Conservation (phyloP, 2,888 invertebrate genomes). For the Antheraea assamensis region DNA sequence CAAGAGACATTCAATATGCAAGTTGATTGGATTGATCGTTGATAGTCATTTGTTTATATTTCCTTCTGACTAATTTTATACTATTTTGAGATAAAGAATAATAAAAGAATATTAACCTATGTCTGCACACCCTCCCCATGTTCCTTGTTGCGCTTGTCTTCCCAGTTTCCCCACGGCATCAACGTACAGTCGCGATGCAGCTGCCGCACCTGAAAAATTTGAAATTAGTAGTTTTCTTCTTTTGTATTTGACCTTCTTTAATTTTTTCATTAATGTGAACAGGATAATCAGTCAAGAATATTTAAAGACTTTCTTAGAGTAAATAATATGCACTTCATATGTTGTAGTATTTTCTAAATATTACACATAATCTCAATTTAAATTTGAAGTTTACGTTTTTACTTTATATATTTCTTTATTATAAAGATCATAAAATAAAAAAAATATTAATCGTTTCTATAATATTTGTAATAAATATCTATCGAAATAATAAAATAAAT, state of each 20-base stretch:
- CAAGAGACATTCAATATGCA: neutral
- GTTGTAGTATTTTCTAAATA: neutral
- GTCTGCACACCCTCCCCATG: slow-evolving; percentile 94
- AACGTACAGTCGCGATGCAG: slow-evolving; percentile 93
- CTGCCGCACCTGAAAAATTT: slow-evolving; percentile 88
- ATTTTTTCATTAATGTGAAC: neutral
- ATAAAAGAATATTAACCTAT: slow-evolving; percentile 85
- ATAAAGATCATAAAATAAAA: neutral
- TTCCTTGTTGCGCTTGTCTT: slow-evolving; percentile 94
- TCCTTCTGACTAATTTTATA: neutral
- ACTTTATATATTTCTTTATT: neutral
- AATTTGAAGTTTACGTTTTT: neutral
- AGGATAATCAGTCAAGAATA: neutral
- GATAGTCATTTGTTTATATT: neutral
- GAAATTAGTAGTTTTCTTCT: neutral
- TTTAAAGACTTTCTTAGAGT: neutral
- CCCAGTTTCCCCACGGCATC: slow-evolving; percentile 94
- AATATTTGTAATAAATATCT: neutral
- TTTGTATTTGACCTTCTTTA: neutral
- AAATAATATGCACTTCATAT: neutral
- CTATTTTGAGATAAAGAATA: neutral
- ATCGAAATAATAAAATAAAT: neutral
- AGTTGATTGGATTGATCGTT: neutral
- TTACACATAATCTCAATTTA: neutral
- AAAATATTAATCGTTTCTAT: neutral